phyloP scores from a whole-genome alignment of 2,797 vertebrate genomes.

The Gambusia yucatana region DNA sequence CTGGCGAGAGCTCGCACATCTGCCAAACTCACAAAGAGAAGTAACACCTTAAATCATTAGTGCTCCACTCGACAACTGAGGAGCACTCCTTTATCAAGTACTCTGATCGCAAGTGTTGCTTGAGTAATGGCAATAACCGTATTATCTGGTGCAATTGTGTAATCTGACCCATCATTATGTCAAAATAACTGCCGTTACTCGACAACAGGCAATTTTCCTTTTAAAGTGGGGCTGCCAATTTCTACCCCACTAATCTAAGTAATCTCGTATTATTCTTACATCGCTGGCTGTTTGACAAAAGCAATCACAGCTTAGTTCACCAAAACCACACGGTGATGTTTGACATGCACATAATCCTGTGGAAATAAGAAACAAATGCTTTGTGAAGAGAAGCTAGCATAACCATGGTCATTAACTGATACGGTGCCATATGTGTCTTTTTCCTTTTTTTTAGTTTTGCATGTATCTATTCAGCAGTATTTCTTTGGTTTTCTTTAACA shows the following conservation, averaged over 20 bases:
- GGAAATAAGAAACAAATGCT: not conserved
- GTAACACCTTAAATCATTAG: conserved; percentile 39
- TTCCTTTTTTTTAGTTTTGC: not conserved
- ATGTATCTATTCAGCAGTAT: not conserved
- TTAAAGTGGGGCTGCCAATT: not conserved
- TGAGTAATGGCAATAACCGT: not conserved
- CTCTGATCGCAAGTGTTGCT: conserved; percentile 3
- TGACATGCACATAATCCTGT: not conserved
- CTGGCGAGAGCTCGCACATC: conserved; percentile 36
- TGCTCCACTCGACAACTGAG: conserved; percentile 37
- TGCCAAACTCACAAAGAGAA: conserved; percentile 6
- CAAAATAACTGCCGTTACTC: conserved; percentile 8
- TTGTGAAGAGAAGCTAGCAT: not conserved
- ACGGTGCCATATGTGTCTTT: not conserved
- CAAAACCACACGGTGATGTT: not conserved
- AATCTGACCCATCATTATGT: conserved; percentile 24
- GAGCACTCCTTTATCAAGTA: conserved; percentile 9
- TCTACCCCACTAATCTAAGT: not conserved
- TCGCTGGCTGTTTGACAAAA: not conserved
- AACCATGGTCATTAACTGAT: not conserved
- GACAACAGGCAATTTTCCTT: conserved; percentile 23
- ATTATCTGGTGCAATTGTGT: not conserved
- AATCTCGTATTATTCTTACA: not conserved
- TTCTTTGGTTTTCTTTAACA: not conserved
- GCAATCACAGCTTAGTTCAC: not conserved